These are phyloP conservation scores for Choristoneura fumiferana DNA, from an alignment of 1,140 invertebrate species.

Conservation along the genomic window DNA sequence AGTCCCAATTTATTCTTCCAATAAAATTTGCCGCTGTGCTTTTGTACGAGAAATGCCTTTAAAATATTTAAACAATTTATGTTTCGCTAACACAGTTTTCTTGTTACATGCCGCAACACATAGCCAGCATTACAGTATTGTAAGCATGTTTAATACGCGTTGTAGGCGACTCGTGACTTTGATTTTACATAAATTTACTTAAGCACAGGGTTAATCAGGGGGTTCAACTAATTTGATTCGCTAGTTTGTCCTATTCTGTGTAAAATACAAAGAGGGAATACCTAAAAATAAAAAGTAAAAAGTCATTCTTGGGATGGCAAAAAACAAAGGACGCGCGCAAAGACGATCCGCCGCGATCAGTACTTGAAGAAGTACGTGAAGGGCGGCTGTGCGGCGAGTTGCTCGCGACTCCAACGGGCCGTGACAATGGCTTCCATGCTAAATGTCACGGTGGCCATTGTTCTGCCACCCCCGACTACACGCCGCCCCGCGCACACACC, in stretches of 20 bases:
- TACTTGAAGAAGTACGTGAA: slow-evolving; percentile 38
- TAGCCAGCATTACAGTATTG: slow-evolving; percentile 4
- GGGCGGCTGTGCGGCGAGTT: slow-evolving; percentile 58
- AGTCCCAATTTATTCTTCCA: slow-evolving; percentile 64
- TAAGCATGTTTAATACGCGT: slow-evolving; percentile 10
- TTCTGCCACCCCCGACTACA: slow-evolving; percentile 46
- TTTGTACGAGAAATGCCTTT: slow-evolving; percentile 49
- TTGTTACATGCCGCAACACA: slow-evolving; percentile 26
- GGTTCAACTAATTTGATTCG: slow-evolving; percentile 2
- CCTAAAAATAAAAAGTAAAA: slow-evolving; percentile 28
- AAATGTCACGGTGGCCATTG: slow-evolving; percentile 77
- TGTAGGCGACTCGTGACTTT: slow-evolving; percentile 15
- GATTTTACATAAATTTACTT: slow-evolving; percentile 19
- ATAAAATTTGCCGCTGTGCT: slow-evolving; percentile 61
- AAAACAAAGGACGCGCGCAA: slow-evolving; percentile 25
- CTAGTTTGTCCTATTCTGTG: background rate
- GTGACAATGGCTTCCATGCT: slow-evolving; percentile 74
- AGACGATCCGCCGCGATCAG: slow-evolving; percentile 30
- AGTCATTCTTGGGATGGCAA: slow-evolving; percentile 15
- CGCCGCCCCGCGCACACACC: slow-evolving; percentile 42
- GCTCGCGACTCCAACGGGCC: slow-evolving; percentile 62
- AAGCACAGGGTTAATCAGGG: background rate
- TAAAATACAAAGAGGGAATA: slow-evolving; percentile 39
- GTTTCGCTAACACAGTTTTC: slow-evolving; percentile 38
- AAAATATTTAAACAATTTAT: slow-evolving; percentile 66